These are phyloP conservation scores for Sebastiscus tertius DNA, from an alignment of 2,797 vertebrate species.

Conservation along the genomic window DNA sequence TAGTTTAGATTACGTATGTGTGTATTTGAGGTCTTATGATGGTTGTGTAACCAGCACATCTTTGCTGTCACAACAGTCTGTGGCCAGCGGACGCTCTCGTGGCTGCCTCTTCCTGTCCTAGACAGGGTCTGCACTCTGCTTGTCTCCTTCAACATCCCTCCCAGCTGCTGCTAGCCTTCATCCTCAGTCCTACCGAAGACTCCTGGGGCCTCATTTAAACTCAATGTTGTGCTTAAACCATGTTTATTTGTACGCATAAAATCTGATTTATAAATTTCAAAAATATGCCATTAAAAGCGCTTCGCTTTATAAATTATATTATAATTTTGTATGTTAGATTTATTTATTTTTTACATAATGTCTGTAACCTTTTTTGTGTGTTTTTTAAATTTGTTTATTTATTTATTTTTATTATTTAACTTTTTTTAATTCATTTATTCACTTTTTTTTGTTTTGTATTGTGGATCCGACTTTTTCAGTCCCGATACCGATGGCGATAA, in stretches of 20 bases:
- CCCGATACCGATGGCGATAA: too few relatives aligned
- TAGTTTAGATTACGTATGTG: neutral
- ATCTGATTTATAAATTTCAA: neutral
- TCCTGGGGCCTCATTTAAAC: neutral
- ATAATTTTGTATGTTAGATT: neutral
- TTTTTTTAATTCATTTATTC: too few relatives aligned
- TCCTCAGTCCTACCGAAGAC: neutral
- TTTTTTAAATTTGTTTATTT: too few relatives aligned
- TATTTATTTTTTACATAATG: neutral
- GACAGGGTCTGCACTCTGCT: neutral
- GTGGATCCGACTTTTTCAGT: too few relatives aligned
- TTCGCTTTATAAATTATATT: neutral
- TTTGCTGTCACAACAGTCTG: conserved; percentile 33
- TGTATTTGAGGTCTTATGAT: conserved; percentile 9
- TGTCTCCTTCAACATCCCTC: neutral
- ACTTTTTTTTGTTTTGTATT: too few relatives aligned
- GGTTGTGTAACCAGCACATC: conserved; percentile 27
- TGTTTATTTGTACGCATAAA: neutral
- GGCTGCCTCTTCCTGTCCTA: conserved; percentile 31
- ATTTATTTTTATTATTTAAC: too few relatives aligned
- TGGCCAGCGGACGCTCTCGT: conserved; percentile 13
- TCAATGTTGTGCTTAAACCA: neutral
- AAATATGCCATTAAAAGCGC: neutral
- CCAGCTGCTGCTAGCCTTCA: conserved; percentile 11
- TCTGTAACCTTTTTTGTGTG: too few relatives aligned